phyloP scores from a whole-genome alignment of 2,113 vertebrate genomes.

The Acrocephalus arundinaceus region DNA sequence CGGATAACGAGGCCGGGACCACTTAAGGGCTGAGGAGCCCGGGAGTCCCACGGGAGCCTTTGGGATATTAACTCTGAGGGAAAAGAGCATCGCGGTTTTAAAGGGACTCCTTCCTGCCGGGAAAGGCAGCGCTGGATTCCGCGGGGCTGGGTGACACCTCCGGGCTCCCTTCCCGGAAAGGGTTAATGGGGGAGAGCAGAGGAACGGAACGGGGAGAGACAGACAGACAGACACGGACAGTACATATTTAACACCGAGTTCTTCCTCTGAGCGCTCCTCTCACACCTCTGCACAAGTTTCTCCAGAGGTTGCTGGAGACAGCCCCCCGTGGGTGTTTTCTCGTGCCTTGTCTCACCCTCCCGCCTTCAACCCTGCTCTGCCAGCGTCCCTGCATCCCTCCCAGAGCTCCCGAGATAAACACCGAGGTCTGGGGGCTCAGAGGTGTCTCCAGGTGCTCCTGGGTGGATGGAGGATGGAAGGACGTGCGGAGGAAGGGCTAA shows the following conservation, averaged over 20 bases:
- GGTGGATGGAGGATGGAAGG: not conserved
- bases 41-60: not conserved
- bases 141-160: not conserved
- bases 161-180: not conserved
- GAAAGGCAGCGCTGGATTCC: not conserved
- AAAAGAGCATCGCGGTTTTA: not conserved
- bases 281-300: not conserved
- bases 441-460: not conserved
- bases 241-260: not conserved
- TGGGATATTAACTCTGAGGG: not conserved
- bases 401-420: not conserved
- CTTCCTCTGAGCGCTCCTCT: not conserved
- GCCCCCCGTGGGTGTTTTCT: not conserved
- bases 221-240: too few relatives aligned
- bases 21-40: not conserved
- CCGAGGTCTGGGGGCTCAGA: not conserved
- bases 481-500: not conserved
- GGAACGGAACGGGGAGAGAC: not conserved
- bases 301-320: not conserved
- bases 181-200: not conserved
- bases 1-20: not conserved
- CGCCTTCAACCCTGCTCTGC: rapidly evolving
- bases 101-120: not conserved
- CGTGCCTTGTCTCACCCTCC: not conserved
- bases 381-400: not conserved